A percentile compares a stretch with the other conserved stretches of the same genome.
Evolutionary conservation across 2,113 vertebrate genomes (phyloP).

Genomic region (Pseudolaguvia tuberculata): DNA sequence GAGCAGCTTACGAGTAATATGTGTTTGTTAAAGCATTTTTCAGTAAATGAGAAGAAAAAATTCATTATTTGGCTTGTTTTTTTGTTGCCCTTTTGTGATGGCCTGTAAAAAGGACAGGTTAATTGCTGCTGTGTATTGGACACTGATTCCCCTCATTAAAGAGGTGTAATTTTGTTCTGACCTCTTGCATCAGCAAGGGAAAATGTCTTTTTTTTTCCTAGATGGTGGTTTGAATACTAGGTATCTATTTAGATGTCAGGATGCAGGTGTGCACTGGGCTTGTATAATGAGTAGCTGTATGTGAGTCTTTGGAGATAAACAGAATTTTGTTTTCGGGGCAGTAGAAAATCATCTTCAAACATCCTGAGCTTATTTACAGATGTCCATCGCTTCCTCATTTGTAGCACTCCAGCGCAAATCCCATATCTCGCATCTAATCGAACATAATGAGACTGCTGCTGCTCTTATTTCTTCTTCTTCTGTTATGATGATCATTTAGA

Average conservation of each 20-base stretch:
- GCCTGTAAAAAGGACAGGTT: background rate
- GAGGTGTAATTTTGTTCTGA: conserved; percentile 17
- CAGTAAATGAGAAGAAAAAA: background rate
- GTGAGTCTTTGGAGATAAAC: conserved; percentile 9
- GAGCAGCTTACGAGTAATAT: no score
- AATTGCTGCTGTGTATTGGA: conserved; percentile 1
- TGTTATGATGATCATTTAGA: conserved; percentile 56
- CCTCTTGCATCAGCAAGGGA: background rate
- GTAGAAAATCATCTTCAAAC: conserved; percentile 3
- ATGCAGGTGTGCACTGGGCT: conserved; percentile 29
- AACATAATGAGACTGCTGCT: conserved; percentile 50
- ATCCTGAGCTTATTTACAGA: background rate
- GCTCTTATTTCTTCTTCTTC: conserved; percentile 49
- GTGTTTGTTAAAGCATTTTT: background rate
- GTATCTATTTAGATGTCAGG: conserved; percentile 16
- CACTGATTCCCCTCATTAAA: conserved; percentile 20
- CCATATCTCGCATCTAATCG: conserved; percentile 46
- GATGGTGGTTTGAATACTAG: conserved; percentile 9
- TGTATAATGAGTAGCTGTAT: conserved; percentile 21
- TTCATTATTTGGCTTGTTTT: background rate
- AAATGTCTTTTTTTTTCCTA: background rate
- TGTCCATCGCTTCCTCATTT: conserved; percentile 8
- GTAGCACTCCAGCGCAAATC: conserved; percentile 24
- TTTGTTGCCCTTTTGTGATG: conserved; percentile 2
- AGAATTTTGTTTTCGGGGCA: background rate